A percentile compares a stretch with the other conserved stretches of the same genome.
Conservation (phyloP, 2,888 invertebrate genomes). For the Graphium colonna region DNA sequence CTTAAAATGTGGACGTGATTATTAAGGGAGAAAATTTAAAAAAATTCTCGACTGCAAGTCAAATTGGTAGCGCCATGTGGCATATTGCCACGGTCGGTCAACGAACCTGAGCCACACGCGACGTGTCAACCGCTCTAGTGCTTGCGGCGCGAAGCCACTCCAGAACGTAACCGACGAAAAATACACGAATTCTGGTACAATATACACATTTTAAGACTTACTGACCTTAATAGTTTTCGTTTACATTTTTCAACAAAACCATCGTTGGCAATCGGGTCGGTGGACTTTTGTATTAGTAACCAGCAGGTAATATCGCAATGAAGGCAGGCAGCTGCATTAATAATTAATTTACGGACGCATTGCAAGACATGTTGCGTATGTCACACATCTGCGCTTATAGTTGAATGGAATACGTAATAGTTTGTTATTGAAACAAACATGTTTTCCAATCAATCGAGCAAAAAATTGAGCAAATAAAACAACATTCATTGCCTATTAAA, state of each 20-base stretch:
- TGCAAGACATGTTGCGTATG: neutral
- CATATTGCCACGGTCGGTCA: constrained; percentile 60
- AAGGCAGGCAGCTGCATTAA: constrained; percentile 10
- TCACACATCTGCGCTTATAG: neutral
- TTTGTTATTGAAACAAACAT: no score
- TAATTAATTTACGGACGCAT: constrained; percentile 13
- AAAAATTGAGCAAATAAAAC: no score
- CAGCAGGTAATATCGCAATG: constrained; percentile 6
- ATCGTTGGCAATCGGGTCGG: constrained; percentile 13
- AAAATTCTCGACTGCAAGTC: constrained; percentile 10
- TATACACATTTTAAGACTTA: constrained; percentile 6
- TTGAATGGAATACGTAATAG: constrained; percentile 2
- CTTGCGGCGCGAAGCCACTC: constrained; percentile 25
- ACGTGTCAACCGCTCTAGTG: constrained; percentile 20
- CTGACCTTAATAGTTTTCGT: constrained; percentile 15
- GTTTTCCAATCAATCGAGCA: no score
- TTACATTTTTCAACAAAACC: constrained; percentile 7
- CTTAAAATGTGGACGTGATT: no score
- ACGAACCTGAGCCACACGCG: constrained; percentile 44
- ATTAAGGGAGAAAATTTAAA: neutral
- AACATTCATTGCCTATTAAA: no score
- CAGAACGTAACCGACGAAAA: constrained; percentile 20
- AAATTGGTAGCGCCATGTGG: constrained; percentile 33
- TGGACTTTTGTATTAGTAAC: constrained; percentile 13
- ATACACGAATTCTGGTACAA: neutral